phyloP scores from a whole-genome alignment of 2,797 vertebrate genomes.

The Mustela erminea region DNA sequence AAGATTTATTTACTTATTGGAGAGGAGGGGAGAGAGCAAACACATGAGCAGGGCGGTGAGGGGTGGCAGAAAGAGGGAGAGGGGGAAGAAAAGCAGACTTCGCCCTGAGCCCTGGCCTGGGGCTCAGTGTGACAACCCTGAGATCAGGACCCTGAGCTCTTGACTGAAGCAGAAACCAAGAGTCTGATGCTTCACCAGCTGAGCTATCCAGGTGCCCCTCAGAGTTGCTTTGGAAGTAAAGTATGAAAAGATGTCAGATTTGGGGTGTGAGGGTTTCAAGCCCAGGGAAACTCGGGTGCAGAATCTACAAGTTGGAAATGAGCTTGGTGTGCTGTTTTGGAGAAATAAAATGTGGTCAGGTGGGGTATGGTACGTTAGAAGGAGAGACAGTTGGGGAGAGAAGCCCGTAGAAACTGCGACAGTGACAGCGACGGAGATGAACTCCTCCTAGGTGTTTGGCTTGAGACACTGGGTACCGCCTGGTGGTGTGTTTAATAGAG shows the following conservation, averaged over 20 bases:
- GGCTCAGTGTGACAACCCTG: neutral
- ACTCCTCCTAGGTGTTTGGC: neutral
- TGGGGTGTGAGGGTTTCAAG: neutral
- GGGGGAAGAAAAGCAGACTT: neutral
- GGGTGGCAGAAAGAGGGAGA: neutral
- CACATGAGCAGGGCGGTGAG: neutral
- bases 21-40: neutral
- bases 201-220: neutral
- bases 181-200: neutral
- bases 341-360: neutral
- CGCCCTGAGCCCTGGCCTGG: neutral
- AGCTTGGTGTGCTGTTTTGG: neutral
- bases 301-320: neutral
- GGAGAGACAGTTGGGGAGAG: neutral
- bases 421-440: neutral
- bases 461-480: neutral
- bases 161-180: neutral
- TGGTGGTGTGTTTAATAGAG: neutral
- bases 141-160: neutral
- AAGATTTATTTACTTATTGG: neutral
- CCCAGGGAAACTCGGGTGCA: neutral
- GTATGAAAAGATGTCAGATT: neutral
- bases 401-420: neutral
- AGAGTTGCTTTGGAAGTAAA: neutral
- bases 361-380: neutral